Conservation (phyloP, 1,140 invertebrate species). For the Brachionus rubens region DNA sequence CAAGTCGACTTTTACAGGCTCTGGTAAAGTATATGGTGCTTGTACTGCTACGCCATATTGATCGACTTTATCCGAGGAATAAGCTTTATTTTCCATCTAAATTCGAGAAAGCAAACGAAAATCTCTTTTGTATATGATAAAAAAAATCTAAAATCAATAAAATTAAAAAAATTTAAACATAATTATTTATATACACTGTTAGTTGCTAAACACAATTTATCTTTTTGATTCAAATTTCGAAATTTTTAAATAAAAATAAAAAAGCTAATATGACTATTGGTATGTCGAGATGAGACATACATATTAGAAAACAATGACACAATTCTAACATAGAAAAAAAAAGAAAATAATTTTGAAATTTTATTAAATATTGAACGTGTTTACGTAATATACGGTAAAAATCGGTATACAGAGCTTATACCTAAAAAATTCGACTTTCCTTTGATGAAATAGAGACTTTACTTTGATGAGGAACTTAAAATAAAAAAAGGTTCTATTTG, state of each 20-base stretch:
- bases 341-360: too few relatives aligned
- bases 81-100: slow-evolving; percentile 14
- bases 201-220: neutral
- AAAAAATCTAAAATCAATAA: neutral
- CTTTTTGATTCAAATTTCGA: neutral
- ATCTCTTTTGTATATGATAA: neutral
- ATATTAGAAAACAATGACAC: too few relatives aligned
- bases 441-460: too few relatives aligned
- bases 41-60: neutral
- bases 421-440: too few relatives aligned
- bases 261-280: neutral
- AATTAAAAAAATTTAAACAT: neutral
- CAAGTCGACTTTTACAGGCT: neutral
- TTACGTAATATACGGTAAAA: too few relatives aligned
- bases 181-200: too few relatives aligned
- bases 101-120: neutral
- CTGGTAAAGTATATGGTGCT: neutral
- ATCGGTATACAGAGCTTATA: too few relatives aligned
- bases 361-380: too few relatives aligned
- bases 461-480: too few relatives aligned
- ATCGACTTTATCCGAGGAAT: neutral
- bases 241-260: neutral
- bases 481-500: too few relatives aligned
- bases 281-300: too few relatives aligned
- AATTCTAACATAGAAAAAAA: too few relatives aligned